A percentile compares a stretch with the other conserved stretches of the same genome.
Conservation (phyloP, 2,113 vertebrate species). For the Psettodes erumei region DNA sequence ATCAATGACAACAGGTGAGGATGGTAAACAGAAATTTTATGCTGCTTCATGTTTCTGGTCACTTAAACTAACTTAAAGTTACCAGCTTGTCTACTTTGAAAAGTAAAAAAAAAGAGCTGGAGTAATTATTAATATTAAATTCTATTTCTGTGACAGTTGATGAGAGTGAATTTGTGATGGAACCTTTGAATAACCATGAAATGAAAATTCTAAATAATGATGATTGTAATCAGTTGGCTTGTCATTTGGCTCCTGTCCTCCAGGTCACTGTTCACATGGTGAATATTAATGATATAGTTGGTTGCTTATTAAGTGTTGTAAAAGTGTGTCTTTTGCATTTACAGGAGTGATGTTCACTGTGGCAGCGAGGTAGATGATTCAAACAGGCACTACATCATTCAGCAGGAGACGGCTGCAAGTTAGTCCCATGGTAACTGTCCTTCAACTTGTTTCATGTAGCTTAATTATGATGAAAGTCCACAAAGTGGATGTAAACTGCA, state of each 20-base stretch:
- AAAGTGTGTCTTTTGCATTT: slow-evolving; percentile 25
- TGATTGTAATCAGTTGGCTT: neutral
- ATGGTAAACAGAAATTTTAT: neutral
- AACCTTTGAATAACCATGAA: neutral
- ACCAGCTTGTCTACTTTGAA: neutral
- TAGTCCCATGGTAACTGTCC: slow-evolving; percentile 82
- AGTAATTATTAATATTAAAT: neutral
- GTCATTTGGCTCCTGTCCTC: neutral
- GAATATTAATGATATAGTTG: neutral
- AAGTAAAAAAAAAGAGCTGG: neutral
- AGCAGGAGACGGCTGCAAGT: slow-evolving; percentile 91
- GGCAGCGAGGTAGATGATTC: slow-evolving; percentile 88
- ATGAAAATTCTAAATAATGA: neutral
- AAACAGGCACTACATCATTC: slow-evolving; percentile 87
- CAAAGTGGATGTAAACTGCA: no score
- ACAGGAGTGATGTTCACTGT: slow-evolving; percentile 89
- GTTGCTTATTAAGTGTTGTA: slow-evolving; percentile 4
- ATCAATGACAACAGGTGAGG: slow-evolving; percentile 93
- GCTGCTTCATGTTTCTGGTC: neutral
- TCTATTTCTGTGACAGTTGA: neutral
- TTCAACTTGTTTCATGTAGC: no score
- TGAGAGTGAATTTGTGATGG: neutral
- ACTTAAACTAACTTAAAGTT: neutral
- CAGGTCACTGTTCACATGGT: neutral
- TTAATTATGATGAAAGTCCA: no score